Base-by-base conservation (phyloP, 92 coral and sea anemone species). In the Isaurus tuberculatus region DNA sequence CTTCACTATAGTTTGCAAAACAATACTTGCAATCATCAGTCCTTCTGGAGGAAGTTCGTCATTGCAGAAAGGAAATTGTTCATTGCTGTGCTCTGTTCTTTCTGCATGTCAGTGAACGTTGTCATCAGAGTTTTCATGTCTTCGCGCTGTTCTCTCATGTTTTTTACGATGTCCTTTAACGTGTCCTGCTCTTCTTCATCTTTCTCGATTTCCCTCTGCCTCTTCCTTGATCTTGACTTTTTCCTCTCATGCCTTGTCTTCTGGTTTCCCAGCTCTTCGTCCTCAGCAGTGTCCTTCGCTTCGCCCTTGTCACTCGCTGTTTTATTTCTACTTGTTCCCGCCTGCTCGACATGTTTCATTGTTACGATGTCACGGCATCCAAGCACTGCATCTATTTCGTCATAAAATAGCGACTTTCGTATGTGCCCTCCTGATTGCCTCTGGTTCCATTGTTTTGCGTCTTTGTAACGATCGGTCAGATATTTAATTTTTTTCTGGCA, bases 361-460 rank as follows among this genome's bases (percentile, higher is more conserved):
- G 90, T 90, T 17, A 90, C 81, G 60, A 90, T 78, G 63, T 90
- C 90, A 27, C 88, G 84, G 78, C 90, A 86, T 51, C 90, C 90
- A 65, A 90, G 80, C 28, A 90, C 87, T 48, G 26, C 75, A 37
- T 86, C 90, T 7, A 86, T 86, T 49, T 86, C 90, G 25, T 90
- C 46, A 26, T 80, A 86, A 26, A 80, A 83, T 11, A 71, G 22
- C 22, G 88, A 86, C 17, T 90, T 79, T 55, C 79, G 79, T 13
- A 78, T 58, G 37, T 86, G 73, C 26, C 92, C 90, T 46, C 92
- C 88, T 2, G 87, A 28, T 44, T 86, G 92, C 66, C 68, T 86
- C 27, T 61, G 72, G 29, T 83, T 86, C 75, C 88, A 90, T 9
- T 75, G 86, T 86, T 90, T 86, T 16, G 88, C 82, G 14, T 66